A percentile compares a stretch with the other conserved stretches of the same genome.
phyloP scores from a whole-genome alignment of 1,140 invertebrate species.

The Lepidotrigona ventralis region DNA sequence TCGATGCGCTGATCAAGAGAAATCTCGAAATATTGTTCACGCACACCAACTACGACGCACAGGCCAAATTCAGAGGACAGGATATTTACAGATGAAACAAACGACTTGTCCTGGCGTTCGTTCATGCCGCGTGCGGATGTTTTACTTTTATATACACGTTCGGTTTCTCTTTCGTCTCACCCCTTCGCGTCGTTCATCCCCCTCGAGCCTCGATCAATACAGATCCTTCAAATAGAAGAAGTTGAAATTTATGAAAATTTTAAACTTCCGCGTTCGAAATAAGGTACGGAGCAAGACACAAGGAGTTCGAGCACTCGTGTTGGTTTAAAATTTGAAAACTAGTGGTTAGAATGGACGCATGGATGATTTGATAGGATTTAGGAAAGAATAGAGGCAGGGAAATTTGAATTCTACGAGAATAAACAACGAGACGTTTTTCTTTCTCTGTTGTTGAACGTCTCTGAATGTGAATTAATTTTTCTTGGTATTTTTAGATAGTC shows the following conservation, averaged over 20 bases:
- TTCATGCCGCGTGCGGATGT: neutral
- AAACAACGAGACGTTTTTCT: no score
- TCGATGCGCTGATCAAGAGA: conserved; percentile 59
- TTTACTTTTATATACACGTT: conserved; percentile 25
- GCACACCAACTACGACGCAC: conserved; percentile 66
- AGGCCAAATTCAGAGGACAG: conserved; percentile 63
- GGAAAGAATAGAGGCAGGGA: neutral
- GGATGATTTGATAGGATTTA: neutral
- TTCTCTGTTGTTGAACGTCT: no score
- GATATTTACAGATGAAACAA: conserved; percentile 60
- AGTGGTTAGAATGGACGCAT: neutral
- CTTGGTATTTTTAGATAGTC: no score
- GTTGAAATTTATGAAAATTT: neutral
- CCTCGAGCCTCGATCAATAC: conserved; percentile 9
- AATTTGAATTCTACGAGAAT: neutral
- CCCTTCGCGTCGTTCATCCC: neutral
- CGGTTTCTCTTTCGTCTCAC: neutral
- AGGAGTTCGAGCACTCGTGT: neutral
- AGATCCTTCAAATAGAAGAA: neutral
- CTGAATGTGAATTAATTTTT: no score
- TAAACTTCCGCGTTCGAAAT: neutral
- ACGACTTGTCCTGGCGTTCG: conserved; percentile 6
- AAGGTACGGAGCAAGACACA: neutral
- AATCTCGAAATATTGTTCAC: conserved; percentile 52
- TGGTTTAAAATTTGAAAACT: neutral